Percentiles rank a stretch among this genome's conserved stretches.
phyloP scores from a whole-genome alignment of 2,888 invertebrate genomes.

The Syritta pipiens region DNA sequence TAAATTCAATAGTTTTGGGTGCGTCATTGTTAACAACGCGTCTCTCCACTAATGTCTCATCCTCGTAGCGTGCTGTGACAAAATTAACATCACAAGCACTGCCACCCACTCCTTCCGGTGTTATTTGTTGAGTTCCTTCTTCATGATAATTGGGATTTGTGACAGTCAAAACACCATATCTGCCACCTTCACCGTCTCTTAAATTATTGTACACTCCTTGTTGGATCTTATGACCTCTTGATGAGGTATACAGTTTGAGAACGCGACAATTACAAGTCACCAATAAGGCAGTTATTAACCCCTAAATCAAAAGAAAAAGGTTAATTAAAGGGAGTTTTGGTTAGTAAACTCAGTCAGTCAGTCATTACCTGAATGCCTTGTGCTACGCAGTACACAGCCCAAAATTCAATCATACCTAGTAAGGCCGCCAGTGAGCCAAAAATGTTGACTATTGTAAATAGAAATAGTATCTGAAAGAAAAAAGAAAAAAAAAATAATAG shows the following conservation, averaged over 20 bases:
- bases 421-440: constrained; percentile 78
- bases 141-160: constrained; percentile 73
- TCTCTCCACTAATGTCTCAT: constrained; percentile 71
- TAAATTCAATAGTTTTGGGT: constrained; percentile 45
- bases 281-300: constrained; percentile 82
- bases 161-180: constrained; percentile 72
- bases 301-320: constrained; percentile 76
- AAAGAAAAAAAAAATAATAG: not conserved
- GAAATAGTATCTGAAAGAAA: constrained; percentile 77
- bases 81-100: constrained; percentile 51
- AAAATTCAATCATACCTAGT: constrained; percentile 76
- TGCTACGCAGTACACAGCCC: constrained; percentile 80
- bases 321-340: not conserved
- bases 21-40: constrained; percentile 50
- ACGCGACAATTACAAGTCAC: constrained; percentile 83
- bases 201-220: constrained; percentile 71
- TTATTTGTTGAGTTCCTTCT: constrained; percentile 34
- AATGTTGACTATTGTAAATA: constrained; percentile 76
- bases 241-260: constrained; percentile 71
- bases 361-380: constrained; percentile 78
- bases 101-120: constrained; percentile 2
- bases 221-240: constrained; percentile 70
- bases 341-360: not conserved
- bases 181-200: constrained; percentile 72
- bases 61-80: constrained; percentile 70